Percentiles rank a stretch among this genome's conserved stretches.
These are phyloP conservation scores for Heliopora coerulea DNA, from an alignment of 92 coral and sea anemone genomes.

Conservation along the genomic window DNA sequence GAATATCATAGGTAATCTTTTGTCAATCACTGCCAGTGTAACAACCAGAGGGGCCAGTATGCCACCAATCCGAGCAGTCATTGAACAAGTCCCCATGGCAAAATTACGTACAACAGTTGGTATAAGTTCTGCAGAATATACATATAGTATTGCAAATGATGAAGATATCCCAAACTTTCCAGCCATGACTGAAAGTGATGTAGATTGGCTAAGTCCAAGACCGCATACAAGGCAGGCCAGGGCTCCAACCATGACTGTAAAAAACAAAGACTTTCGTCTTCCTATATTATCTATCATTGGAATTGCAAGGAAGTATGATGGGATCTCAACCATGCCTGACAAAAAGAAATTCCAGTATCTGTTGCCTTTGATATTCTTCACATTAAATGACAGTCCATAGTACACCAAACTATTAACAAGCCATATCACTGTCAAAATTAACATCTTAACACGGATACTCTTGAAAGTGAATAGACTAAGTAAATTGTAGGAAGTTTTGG, in stretches of 20 bases:
- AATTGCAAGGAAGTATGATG: slow-evolving; percentile 55
- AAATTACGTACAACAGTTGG: slow-evolving; percentile 72
- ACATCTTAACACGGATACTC: slow-evolving; percentile 55
- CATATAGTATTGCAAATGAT: slow-evolving; percentile 56
- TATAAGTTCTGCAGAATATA: slow-evolving; percentile 62
- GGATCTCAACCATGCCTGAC: slow-evolving; percentile 58
- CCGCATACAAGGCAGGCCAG: slow-evolving; percentile 64
- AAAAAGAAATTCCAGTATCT: slow-evolving; percentile 62
- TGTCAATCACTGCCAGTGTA: slow-evolving; percentile 60
- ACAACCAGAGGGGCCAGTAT: slow-evolving; percentile 66
- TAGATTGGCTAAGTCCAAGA: slow-evolving; percentile 40
- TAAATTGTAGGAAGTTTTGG: slow-evolving; percentile 54
- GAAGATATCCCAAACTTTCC: slow-evolving; percentile 66
- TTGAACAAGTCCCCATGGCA: slow-evolving; percentile 61
- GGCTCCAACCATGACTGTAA: slow-evolving; percentile 74
- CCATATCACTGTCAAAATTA: slow-evolving; percentile 64
- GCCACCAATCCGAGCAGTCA: slow-evolving; percentile 61
- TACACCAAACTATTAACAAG: slow-evolving; percentile 54
- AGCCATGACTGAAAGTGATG: slow-evolving; percentile 48
- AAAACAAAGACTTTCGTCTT: slow-evolving; percentile 69
- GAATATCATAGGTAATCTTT: slow-evolving; percentile 64
- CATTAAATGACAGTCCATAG: slow-evolving; percentile 63
- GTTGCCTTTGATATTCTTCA: slow-evolving; percentile 60
- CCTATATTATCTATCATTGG: slow-evolving; percentile 66
- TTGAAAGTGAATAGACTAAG: slow-evolving; percentile 68